Evolutionary conservation across 1,140 invertebrate genomes (phyloP), one percentile per base, ranked within the genome.

Genomic region (Steinernema khuongi): DNA sequence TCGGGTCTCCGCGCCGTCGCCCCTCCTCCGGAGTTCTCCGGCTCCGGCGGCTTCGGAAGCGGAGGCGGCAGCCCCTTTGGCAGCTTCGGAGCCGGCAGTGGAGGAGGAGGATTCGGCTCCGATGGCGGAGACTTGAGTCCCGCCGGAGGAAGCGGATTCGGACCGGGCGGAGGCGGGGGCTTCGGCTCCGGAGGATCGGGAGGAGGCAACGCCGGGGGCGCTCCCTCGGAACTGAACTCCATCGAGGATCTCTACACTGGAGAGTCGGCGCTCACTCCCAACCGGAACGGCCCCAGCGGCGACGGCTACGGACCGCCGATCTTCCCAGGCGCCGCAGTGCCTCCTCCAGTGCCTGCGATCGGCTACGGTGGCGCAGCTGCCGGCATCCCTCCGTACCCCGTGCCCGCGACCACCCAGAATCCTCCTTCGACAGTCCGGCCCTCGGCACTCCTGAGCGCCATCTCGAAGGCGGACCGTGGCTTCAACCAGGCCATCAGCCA

Each of bases 401-500:
- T 29, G n/a, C 67, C 71, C 18, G 67, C 68, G 28, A 68, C 69
- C 26, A 76, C 73, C 26, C 79, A 82, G 41, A 82, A 82, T 50
- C 30, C 74, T 22, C 67, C 77, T 4, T 79, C 81, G 17, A 82
- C 81, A 1, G 82, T 82, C 44, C 78, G 73, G 7, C 83, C 83
- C 26, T 84, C 83, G 0, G 83, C 83, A 14, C 74, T 84, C 30
- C 70, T 84, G 7, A 81, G 74, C 31, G 79, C 82, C 26, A 68
- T 85, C 41, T 82, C 81, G 36, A 79, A 80, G 32, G 83, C 84
- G n/a, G 83, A 84, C 70, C 69, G 77, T 28, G 81, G 83, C 29
- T 85, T 84, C 75, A 85, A 84, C 67, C 83, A 85, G 71, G 83
- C 84, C 14, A 80, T 84, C 44, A 81, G 50, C 29, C 81, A 85